Conservation (phyloP, 2,888 invertebrate genomes). For the Oegoconia quadripuncta region DNA sequence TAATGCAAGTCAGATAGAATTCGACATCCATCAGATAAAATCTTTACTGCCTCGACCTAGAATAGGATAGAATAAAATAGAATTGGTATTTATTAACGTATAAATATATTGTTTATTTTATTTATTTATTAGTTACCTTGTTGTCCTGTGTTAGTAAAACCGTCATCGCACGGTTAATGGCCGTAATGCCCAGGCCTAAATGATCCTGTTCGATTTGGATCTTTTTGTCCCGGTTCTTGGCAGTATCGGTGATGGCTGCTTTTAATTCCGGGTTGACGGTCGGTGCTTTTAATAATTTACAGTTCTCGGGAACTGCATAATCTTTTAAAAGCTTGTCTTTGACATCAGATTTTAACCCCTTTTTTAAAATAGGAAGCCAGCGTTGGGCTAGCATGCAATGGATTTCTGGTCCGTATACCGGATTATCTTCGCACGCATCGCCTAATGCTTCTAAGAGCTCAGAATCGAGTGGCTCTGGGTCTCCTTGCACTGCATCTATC, state of each 20-base stretch:
- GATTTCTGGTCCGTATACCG: conserved; percentile 14
- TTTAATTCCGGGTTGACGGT: conserved; percentile 19
- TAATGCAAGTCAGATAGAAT: conserved; percentile 17
- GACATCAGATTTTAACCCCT: conserved; percentile 11
- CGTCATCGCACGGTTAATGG: conserved; percentile 16
- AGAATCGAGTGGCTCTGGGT: conserved; percentile 10
- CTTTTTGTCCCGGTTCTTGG: conserved; percentile 14
- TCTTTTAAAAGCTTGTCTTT: conserved; percentile 15
- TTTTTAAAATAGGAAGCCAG: conserved; percentile 15
- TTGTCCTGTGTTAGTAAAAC: conserved; percentile 11
- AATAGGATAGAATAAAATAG: too few relatives aligned
- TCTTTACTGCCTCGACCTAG: conserved; percentile 15
- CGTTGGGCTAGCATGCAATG: conserved; percentile 11
- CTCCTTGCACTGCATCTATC: too few relatives aligned
- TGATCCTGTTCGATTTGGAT: too few relatives aligned
- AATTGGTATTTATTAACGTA: too few relatives aligned
- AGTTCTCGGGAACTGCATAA: conserved; percentile 17
- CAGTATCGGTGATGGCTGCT: conserved; percentile 14
- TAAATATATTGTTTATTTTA: too few relatives aligned
- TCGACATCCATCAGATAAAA: conserved; percentile 19
- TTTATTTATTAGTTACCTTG: too few relatives aligned
- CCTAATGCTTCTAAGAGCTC: conserved; percentile 16
- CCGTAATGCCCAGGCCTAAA: conserved; percentile 16
- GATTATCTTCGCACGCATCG: conserved; percentile 5
- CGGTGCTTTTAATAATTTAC: conserved; percentile 19